Percentiles rank a stretch among this genome's conserved stretches.
These are phyloP conservation scores for Acheta domesticus DNA, from an alignment of 2,888 invertebrate genomes.

Conservation along the genomic window DNA sequence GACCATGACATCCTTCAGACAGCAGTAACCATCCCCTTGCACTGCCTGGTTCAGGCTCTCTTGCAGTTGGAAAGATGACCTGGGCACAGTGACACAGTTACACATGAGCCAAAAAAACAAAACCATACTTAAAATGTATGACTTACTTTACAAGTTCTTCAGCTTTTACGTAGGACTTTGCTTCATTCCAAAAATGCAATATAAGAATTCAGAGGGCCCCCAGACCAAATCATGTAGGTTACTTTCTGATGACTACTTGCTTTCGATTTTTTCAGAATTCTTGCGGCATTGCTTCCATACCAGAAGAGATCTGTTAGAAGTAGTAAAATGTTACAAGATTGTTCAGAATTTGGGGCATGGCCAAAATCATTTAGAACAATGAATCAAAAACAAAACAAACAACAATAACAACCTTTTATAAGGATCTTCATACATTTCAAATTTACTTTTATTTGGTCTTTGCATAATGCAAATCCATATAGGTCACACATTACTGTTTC, in stretches of 20 bases:
- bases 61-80: neutral
- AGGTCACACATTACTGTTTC: neutral
- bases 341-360: neutral
- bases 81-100: neutral
- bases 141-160: neutral
- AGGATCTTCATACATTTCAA: conserved; percentile 18
- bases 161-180: neutral
- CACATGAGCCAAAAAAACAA: too few species aligned
- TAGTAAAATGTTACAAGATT: neutral
- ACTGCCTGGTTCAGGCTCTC: neutral
- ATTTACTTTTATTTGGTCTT: neutral
- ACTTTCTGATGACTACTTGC: neutral
- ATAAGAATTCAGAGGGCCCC: neutral
- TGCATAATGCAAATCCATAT: neutral
- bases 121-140: neutral
- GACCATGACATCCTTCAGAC: neutral
- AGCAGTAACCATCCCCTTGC: neutral
- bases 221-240: neutral
- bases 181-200: neutral
- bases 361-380: too few species aligned
- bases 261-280: neutral
- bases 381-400: neutral
- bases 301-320: neutral
- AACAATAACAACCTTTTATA: neutral
- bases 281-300: neutral